A percentile compares a stretch with the other conserved stretches of the same genome.
Evolutionary conservation across 2,113 vertebrate species (phyloP).

Genomic region (Periophthalmodon schlosseri): DNA sequence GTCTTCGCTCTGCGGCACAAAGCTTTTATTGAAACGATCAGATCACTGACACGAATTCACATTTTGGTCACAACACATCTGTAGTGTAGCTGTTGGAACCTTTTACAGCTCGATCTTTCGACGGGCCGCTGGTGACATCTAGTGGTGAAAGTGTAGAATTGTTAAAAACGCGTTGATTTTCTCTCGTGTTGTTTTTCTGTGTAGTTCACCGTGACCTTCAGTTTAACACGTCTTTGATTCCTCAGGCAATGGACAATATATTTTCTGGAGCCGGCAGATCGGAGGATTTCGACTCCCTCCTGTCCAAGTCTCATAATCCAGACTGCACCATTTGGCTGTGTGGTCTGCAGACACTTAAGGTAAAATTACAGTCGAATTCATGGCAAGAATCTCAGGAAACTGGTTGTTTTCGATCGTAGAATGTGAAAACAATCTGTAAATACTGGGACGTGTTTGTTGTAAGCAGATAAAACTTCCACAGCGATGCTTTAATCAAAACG

Average conservation of each 20-base stretch:
- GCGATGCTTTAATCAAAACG: too few relatives aligned
- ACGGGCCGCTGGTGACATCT: constrained; percentile 45
- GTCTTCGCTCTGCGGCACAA: too few relatives aligned
- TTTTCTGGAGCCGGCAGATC: constrained; percentile 62
- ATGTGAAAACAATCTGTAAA: too few relatives aligned
- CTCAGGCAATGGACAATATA: constrained; percentile 64
- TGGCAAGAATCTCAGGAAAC: neutral
- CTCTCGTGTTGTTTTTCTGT: too few relatives aligned
- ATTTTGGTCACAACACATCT: neutral
- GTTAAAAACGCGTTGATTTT: neutral
- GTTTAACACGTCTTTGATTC: neutral
- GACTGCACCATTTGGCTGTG: constrained; percentile 79
- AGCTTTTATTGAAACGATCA: too few relatives aligned
- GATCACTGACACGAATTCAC: neutral
- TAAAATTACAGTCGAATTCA: constrained; percentile 31
- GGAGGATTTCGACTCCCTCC: constrained; percentile 76
- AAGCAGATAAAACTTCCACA: neutral
- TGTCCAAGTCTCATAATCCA: constrained; percentile 60
- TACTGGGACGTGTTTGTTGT: neutral
- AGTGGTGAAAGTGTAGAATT: constrained; percentile 31
- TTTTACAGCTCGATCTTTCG: neutral
- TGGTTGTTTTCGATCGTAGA: neutral
- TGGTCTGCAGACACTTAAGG: constrained; percentile 82
- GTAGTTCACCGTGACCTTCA: neutral
- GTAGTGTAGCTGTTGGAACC: neutral